Evolutionary conservation across 2,888 invertebrate genomes (phyloP).

Genomic region (Synanthedon vespiformis): DNA sequence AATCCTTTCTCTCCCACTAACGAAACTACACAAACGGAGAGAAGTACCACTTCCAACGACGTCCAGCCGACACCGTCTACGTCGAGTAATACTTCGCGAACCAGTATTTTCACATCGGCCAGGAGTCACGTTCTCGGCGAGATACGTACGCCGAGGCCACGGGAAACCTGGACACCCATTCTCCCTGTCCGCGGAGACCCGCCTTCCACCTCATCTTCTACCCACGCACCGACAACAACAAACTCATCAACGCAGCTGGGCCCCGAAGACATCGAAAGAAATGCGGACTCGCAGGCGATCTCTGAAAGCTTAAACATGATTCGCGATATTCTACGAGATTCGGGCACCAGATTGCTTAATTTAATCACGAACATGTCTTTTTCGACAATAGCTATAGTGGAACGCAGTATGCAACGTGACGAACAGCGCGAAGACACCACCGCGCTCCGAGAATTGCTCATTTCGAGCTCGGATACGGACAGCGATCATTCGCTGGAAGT

Average conservation of each 20-base stretch:
- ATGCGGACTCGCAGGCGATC: slow-evolving; percentile 52
- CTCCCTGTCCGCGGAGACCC: slow-evolving; percentile 14
- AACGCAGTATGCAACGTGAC: slow-evolving; percentile 31
- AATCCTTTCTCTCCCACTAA: slow-evolving; percentile 50
- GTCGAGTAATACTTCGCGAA: slow-evolving; percentile 38
- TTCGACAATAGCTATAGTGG: slow-evolving; percentile 43
- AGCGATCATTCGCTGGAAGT: slow-evolving; percentile 52
- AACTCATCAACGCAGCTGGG: slow-evolving; percentile 44
- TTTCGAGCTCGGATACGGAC: slow-evolving; percentile 55
- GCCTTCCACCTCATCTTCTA: slow-evolving; percentile 15
- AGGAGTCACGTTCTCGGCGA: slow-evolving; percentile 23
- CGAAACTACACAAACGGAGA: slow-evolving; percentile 20
- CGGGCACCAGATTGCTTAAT: slow-evolving; percentile 55
- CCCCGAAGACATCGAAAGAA: slow-evolving; percentile 18
- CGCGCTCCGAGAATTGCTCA: slow-evolving; percentile 29
- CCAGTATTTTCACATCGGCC: slow-evolving; percentile 47
- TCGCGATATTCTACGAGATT: slow-evolving; percentile 58
- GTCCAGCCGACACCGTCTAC: slow-evolving; percentile 12
- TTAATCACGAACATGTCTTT: slow-evolving; percentile 60
- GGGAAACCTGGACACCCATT: slow-evolving; percentile 9
- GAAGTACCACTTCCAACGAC: slow-evolving; percentile 22
- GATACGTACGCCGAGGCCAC: slow-evolving; percentile 7
- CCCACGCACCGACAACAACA: slow-evolving; percentile 27
- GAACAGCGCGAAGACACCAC: slow-evolving; percentile 31
- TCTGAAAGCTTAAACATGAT: slow-evolving; percentile 60